Base-by-base conservation (phyloP, 1,140 invertebrate genomes). In the Doryteuthis pealeii region DNA sequence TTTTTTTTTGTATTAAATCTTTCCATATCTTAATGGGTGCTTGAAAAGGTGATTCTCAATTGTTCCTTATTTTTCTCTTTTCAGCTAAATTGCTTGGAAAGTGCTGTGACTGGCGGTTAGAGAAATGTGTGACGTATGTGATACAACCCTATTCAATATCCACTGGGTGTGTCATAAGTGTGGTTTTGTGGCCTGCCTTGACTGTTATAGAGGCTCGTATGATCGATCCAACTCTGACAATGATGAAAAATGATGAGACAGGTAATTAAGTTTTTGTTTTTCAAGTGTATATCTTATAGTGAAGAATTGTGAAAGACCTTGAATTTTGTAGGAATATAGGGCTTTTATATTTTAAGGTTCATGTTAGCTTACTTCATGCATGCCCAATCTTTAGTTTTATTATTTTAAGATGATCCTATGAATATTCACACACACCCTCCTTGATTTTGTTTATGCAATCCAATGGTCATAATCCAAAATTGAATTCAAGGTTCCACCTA, bases 71-170 rank as follows among this genome's bases (percentile, higher is more conserved):
- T 62, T 70, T 62, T 15, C 0, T 28, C 35, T 58, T 82, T 83
- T 22, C 79, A 87, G 86, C 80, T 84, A 87, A 74, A 83, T 88
- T 33, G 86, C 95, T 5, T 99, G 97, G 96, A 99, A 98, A 86
- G 95, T 84, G 94, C 84, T 33, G 95, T 99, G 1, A 93, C 95
- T 85, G 96, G 96, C n/a, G 95, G 95, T 97, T 18, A 89, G 97
- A 28, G 97, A 99, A 89, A 96, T 99, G 92, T 99, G 97, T 87
- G 97, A 99, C 88, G 95, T 98, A 1, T 99, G 97, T 88, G 95
- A 97, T 86, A 99, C 97, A 0, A 98, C 97, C 0, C 89, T 99
- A 2, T 99, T 99, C 88, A 99, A 99, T 89, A 96, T 95, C 88
- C 97, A 99, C 88, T 99, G 96, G 96, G 95, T 95, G 0, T 99